Evolutionary conservation across 2,797 vertebrate genomes (phyloP).

Genomic region (Rhinella marina): DNA sequence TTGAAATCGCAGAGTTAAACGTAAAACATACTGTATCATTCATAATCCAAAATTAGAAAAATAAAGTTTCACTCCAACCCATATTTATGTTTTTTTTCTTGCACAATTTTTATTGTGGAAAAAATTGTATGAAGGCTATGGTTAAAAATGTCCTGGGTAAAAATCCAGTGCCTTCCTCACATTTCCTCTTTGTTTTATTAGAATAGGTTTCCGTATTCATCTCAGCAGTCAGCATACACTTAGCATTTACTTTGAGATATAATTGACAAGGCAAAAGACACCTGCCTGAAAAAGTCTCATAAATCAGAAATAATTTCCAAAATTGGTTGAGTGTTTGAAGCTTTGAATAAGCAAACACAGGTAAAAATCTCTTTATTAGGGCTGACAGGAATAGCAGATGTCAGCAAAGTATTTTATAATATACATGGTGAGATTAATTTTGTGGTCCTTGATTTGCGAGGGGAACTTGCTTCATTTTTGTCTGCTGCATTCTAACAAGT

Average conservation of each 20-base stretch:
- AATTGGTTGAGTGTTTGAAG: constrained; percentile 78
- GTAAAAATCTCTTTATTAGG: constrained; percentile 84
- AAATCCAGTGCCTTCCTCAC: constrained; percentile 4
- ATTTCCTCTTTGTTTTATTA: constrained; percentile 35
- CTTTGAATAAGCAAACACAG: constrained; percentile 84
- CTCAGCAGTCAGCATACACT: constrained; percentile 77
- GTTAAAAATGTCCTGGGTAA: neutral
- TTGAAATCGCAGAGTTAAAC: neutral
- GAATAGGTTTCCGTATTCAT: constrained; percentile 80
- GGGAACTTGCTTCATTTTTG: constrained; percentile 58
- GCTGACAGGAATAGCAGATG: constrained; percentile 79
- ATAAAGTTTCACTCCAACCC: neutral
- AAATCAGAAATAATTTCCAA: constrained; percentile 86
- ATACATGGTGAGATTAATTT: constrained; percentile 73
- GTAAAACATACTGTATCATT: neutral
- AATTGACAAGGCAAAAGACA: constrained; percentile 81
- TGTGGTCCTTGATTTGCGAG: constrained; percentile 64
- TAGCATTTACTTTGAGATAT: constrained; percentile 82
- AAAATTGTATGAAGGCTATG: neutral
- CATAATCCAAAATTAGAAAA: neutral
- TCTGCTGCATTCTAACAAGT: constrained; percentile 67
- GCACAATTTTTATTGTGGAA: neutral
- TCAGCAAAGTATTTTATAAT: constrained; percentile 76
- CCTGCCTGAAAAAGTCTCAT: constrained; percentile 75
- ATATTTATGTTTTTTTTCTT: neutral